Base-by-base conservation (phyloP, 1,140 invertebrate genomes). In the Leucophenga varia region DNA sequence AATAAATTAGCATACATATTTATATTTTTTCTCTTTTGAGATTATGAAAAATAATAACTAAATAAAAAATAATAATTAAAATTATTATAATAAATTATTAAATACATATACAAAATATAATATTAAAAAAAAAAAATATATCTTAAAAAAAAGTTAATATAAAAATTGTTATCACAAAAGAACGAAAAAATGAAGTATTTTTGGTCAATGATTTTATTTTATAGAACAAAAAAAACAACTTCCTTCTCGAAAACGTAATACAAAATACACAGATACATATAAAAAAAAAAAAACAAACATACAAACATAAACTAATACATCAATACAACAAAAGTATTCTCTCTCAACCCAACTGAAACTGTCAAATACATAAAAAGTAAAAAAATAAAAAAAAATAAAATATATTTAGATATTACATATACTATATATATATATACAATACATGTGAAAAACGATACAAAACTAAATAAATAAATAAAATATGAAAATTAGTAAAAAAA, bases 1-100 rank as follows among this genome's bases (percentile, higher is more conserved):
- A 55, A 67, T 63, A n/a, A 65, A 65, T 67, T 63, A 37, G 16
- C 14, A 37, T 14, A 37, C 16, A 67, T 67, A 67, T 59, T 59
- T 59, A 67, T 67, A 65, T 65, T 65, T 65, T 65, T 65, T 65
- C 63, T 65, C 63, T 65, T 65, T 65, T 65, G 63, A 65, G 63
- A 65, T 65, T 52, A 64, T 57, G 52, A 36, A 64, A n/a, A n/a
- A n/a, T n/a, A n/a, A n/a, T n/a, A 60, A 64, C 28, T 43, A 41
- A 63, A n/a, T n/a, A n/a, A n/a, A n/a, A n/a, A n/a, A n/a, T n/a
- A n/a, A n/a, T n/a, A n/a, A n/a, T n/a, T n/a, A n/a, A n/a, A n/a
- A n/a, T n/a, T n/a, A n/a, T n/a, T n/a, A n/a, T n/a, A n/a, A n/a
- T n/a, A n/a, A n/a, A n/a, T n/a, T n/a, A n/a, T n/a, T n/a, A n/a